A percentile compares a stretch with the other conserved stretches of the same genome.
Evolutionary conservation across 2,797 vertebrate species (phyloP).

Genomic region (Furcifer pardalis): DNA sequence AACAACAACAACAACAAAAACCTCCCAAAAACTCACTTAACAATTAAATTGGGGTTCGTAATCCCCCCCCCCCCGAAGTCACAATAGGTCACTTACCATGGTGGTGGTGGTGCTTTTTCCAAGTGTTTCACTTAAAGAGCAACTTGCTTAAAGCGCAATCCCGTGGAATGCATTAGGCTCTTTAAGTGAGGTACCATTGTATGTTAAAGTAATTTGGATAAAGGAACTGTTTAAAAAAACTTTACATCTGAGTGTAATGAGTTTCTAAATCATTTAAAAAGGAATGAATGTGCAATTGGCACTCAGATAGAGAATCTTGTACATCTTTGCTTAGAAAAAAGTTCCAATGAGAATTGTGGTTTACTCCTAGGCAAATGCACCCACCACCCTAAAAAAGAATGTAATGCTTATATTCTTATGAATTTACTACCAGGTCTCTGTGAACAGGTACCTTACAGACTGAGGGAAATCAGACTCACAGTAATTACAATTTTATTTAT

Average conservation of each 20-base stretch:
- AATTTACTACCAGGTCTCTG: background rate
- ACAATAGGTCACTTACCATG: too few species aligned
- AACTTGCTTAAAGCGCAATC: too few species aligned
- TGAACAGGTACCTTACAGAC: too few species aligned
- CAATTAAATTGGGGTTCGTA: too few species aligned
- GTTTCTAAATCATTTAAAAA: background rate
- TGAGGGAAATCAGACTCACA: background rate
- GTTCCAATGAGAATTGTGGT: background rate
- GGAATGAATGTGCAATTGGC: background rate
- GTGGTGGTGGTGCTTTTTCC: too few species aligned
- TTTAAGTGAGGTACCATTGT: too few species aligned
- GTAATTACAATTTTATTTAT: background rate
- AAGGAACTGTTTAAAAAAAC: background rate
- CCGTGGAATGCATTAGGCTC: too few species aligned
- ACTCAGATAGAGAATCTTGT: background rate
- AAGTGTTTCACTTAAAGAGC: too few species aligned
- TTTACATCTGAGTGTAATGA: background rate
- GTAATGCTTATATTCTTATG: background rate
- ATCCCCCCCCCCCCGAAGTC: too few species aligned
- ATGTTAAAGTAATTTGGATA: background rate
- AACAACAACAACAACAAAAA: too few species aligned
- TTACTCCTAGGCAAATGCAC: background rate
- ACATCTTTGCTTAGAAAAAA: background rate
- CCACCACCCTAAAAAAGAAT: background rate
- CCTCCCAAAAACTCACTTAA: too few species aligned